Evolutionary conservation across 2,113 vertebrate genomes (phyloP).

Genomic region (Collichthys lucidus): DNA sequence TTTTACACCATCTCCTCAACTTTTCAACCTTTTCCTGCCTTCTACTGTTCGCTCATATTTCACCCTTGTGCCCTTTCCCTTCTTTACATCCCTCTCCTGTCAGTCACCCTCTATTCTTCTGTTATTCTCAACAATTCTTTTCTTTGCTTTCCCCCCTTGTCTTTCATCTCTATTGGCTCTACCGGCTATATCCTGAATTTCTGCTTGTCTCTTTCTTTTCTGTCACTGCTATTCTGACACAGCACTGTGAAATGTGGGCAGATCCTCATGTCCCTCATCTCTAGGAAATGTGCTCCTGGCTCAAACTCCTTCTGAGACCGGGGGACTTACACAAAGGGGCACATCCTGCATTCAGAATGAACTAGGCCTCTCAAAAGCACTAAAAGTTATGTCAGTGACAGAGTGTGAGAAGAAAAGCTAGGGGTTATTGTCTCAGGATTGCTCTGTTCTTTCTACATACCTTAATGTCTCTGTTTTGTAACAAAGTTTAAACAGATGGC

Average conservation of each 20-base stretch:
- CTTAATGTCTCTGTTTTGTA: not conserved
- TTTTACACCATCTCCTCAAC: not conserved
- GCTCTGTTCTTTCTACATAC: not conserved
- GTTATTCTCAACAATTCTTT: not conserved
- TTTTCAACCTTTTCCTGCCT: conserved; percentile 4
- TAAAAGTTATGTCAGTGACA: conserved; percentile 4
- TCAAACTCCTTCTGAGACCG: conserved; percentile 17
- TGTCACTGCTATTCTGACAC: not conserved
- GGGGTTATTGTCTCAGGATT: conserved; percentile 6
- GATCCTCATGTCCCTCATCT: conserved; percentile 25
- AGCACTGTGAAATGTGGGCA: conserved; percentile 3
- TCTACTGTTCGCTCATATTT: not conserved
- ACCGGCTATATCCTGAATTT: not conserved
- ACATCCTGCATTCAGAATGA: conserved; percentile 37
- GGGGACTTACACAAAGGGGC: conserved; percentile 44
- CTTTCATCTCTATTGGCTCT: conserved; percentile 8
- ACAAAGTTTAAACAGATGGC: not conserved
- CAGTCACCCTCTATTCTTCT: not conserved
- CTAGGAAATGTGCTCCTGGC: conserved; percentile 22
- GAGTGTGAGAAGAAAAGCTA: not conserved
- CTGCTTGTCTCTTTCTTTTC: not conserved
- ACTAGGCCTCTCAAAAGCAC: conserved; percentile 14
- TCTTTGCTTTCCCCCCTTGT: not conserved
- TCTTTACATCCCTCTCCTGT: not conserved
- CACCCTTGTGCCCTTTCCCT: not conserved